A percentile compares a stretch with the other conserved stretches of the same genome.
These are phyloP conservation scores for Patiria pectinifera DNA, from an alignment of 53 echinoderm and acorn worm genomes.

Conservation along the genomic window DNA sequence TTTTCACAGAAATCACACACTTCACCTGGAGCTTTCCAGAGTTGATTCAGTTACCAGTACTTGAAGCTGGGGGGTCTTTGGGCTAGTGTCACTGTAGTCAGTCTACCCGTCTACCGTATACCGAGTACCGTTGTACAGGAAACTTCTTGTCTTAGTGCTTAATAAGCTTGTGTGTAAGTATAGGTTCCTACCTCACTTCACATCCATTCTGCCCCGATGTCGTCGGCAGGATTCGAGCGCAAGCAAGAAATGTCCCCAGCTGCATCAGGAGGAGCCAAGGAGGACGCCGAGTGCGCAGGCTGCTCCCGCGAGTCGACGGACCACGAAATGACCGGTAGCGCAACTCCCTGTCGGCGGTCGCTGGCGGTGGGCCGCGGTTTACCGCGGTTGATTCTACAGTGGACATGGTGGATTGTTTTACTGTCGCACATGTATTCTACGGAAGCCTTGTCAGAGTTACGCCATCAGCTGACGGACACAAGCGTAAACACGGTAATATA, in stretches of 20 bases:
- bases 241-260: too few relatives aligned
- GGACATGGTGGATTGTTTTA: conserved; percentile 49
- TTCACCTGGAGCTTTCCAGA: neutral
- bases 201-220: neutral
- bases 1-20: conserved; percentile 7
- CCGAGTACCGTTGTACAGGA: too few relatives aligned
- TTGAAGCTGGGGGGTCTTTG: neutral
- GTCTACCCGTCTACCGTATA: neutral
- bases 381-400: neutral
- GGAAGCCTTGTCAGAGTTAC: conserved; percentile 35
- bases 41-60: conserved; percentile 4
- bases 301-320: neutral
- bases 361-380: neutral
- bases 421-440: conserved; percentile 34
- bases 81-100: neutral
- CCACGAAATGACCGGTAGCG: neutral
- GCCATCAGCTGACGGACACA: conserved; percentile 43
- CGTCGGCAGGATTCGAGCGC: neutral
- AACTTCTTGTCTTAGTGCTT: too few relatives aligned
- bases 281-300: neutral
- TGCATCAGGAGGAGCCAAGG: neutral
- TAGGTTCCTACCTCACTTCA: too few relatives aligned
- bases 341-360: neutral
- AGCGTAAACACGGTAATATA: conserved; percentile 30
- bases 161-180: too few relatives aligned